phyloP scores from a whole-genome alignment of 2,797 vertebrate species.

The Macropus fuliginosus region DNA sequence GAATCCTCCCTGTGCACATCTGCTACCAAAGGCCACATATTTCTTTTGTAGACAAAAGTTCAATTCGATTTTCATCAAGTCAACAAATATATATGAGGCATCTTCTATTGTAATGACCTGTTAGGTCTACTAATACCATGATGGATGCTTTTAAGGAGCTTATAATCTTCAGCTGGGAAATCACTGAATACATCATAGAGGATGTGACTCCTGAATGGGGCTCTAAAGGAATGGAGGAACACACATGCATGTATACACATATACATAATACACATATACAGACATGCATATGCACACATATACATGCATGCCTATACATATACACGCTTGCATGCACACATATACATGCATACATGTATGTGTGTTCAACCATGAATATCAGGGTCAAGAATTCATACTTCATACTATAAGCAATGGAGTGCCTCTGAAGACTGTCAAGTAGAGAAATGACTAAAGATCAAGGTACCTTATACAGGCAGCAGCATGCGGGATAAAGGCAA shows the following conservation, averaged over 20 bases:
- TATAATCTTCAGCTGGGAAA: background rate
- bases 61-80: background rate
- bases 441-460: background rate
- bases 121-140: background rate
- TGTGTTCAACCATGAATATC: background rate
- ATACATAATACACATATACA: too few relatives aligned
- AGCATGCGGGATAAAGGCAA: background rate
- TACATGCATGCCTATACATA: background rate
- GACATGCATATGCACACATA: background rate
- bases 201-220: background rate
- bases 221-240: background rate
- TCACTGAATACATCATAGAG: background rate
- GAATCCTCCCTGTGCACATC: background rate
- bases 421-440: background rate
- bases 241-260: background rate
- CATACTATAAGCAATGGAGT: background rate
- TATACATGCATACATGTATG: background rate
- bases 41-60: background rate
- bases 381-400: background rate
- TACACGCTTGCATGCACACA: too few relatives aligned
- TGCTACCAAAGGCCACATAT: background rate
- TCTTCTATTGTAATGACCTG: background rate
- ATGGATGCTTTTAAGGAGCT: background rate
- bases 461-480: background rate
- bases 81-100: background rate